Evolutionary conservation across 2,888 invertebrate genomes (phyloP), one percentile per base, ranked within the genome.

Genomic region (Meliscaeva auricollis): DNA sequence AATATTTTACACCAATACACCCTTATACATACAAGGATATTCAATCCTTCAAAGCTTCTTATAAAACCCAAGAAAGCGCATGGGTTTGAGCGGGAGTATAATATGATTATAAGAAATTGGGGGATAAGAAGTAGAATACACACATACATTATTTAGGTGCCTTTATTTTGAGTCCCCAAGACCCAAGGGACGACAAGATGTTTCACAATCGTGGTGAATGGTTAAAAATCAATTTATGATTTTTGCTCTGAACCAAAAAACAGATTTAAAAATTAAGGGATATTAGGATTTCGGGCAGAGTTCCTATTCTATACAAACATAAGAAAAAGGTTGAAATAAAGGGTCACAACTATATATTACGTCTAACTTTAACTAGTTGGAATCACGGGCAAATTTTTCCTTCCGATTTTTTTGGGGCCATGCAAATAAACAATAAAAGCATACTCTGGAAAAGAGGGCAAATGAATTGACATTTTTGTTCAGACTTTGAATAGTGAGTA

Each of bases 171-270:
- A 13, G 20, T 35, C 7, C 35, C 9, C 7, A 58, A 56, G 20
- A 13, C 35, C 9, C 7, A 58, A 56, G 20, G 20, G 35, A 35
- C 35, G 9, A 7, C 38, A 38, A 38, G 20, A 58, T 22, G 58
- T 58, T 58, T 58, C 22, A 38, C 1, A 58, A 20, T 58, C 38
- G 13, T 22, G 7, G 38, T 7, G 8, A 58, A 38, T 38, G 38
- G 38, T 58, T 56, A 22, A 22, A 38, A 58, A 58, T 58, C 58
- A 38, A 58, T 58, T 58, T 58, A 58, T 58, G 38, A 38, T 38
- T 22, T 38, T 58, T 4, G 13, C 20, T 58, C 9, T 6, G 35
- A 20, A 38, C 17, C 17, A 0, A 22, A 35, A 54, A 58, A 38
- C 38, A n/a, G 38, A 13, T 58, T 58, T 38, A 35, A 20, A 58